Conservation (phyloP, 2,113 vertebrate species). For the Cephalopterus ornatus region DNA sequence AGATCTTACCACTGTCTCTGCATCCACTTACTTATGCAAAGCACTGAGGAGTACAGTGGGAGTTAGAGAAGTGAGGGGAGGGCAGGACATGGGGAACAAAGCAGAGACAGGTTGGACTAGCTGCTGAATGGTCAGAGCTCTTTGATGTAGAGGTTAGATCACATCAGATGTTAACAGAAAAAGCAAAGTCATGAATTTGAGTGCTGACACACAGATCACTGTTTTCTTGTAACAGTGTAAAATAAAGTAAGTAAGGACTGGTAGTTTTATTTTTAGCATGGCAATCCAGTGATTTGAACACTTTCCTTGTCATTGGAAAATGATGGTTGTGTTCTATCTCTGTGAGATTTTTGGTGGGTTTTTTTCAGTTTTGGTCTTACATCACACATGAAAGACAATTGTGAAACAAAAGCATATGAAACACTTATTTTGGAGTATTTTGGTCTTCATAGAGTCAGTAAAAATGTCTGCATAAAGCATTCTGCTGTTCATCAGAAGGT, state of each 20-base stretch:
- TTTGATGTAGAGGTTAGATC: neutral
- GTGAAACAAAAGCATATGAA: neutral
- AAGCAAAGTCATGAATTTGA: neutral
- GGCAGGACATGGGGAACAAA: neutral
- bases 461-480: neutral
- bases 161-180: neutral
- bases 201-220: neutral
- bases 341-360: neutral
- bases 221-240: neutral
- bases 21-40: neutral
- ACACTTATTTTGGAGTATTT: neutral
- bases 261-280: neutral
- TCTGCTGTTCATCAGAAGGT: neutral
- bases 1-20: neutral
- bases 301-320: neutral
- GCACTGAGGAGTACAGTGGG: rapidly evolving
- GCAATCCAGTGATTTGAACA: neutral
- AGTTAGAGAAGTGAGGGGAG: neutral
- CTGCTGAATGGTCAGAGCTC: neutral
- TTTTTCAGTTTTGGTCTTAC: neutral
- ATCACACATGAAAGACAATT: neutral
- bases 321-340: rapidly evolving
- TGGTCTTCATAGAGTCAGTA: neutral
- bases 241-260: neutral
- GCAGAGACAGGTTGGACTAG: too few relatives aligned